A percentile compares a stretch with the other conserved stretches of the same genome.
Conservation (phyloP, 1,140 invertebrate genomes). For the Diploscapter pachys region DNA sequence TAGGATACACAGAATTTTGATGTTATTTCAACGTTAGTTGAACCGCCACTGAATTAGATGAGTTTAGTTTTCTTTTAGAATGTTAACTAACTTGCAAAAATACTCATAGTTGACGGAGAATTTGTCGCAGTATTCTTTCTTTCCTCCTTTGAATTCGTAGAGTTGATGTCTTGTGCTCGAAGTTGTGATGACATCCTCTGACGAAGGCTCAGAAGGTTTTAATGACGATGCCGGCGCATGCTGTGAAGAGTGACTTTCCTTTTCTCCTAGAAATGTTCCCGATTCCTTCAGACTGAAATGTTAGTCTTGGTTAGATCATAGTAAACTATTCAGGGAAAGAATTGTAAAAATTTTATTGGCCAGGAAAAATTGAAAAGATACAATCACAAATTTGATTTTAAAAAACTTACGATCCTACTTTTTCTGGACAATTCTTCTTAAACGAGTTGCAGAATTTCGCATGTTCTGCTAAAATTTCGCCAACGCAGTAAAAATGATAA, state of each 20-base stretch:
- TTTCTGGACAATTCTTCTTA: slow-evolving; percentile 35
- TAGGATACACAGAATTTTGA: neutral
- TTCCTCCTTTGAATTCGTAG: slow-evolving; percentile 20
- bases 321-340: neutral
- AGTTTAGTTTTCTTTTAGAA: neutral
- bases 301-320: neutral
- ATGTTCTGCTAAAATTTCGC: slow-evolving; percentile 18
- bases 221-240: neutral
- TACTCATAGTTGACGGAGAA: slow-evolving; percentile 32
- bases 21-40: neutral
- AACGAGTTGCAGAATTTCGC: slow-evolving; percentile 35
- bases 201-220: neutral
- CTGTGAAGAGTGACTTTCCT: neutral
- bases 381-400: neutral
- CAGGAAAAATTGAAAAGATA: slow-evolving; percentile 3
- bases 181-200: neutral
- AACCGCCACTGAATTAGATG: neutral
- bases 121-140: slow-evolving; percentile 29
- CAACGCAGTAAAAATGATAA: slow-evolving; percentile 32
- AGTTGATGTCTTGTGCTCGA: slow-evolving; percentile 3
- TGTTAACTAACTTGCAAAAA: slow-evolving; percentile 19
- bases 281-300: slow-evolving; percentile 26
- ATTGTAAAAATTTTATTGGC: neutral
- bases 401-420: slow-evolving; percentile 26
- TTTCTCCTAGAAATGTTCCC: slow-evolving; percentile 23